Conservation (phyloP, 1,140 invertebrate genomes). For the Drosophila leontia region DNA sequence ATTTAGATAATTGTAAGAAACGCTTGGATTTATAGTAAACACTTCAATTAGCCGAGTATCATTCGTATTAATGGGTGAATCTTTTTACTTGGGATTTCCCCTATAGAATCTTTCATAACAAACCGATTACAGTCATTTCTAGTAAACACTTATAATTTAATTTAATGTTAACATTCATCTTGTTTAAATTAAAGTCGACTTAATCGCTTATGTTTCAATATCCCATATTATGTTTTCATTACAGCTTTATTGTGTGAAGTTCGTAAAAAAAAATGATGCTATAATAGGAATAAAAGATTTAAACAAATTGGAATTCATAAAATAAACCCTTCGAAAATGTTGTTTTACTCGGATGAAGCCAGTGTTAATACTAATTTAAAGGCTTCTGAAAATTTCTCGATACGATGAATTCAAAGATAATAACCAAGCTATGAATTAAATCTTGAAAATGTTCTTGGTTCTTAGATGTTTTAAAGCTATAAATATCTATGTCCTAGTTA, state of each 20-base stretch:
- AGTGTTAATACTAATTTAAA: neutral
- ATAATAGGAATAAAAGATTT: conserved; percentile 34
- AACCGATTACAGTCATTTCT: neutral
- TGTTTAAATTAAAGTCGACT: conserved; percentile 1
- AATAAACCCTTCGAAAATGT: conserved; percentile 11
- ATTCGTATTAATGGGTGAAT: neutral
- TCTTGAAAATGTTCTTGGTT: neutral
- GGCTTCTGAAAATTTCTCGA: neutral
- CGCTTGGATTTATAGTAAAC: neutral
- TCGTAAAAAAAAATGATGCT: conserved; percentile 19
- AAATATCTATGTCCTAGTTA: neutral
- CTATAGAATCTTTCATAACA: neutral
- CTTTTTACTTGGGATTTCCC: neutral
- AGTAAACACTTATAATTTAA: neutral
- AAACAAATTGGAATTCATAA: conserved; percentile 14
- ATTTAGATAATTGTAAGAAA: conserved; percentile 13
- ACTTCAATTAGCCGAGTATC: neutral
- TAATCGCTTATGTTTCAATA: conserved; percentile 4
- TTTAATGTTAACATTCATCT: conserved; percentile 1
- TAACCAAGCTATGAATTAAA: too few species aligned
- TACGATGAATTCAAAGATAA: neutral
- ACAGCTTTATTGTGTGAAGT: conserved; percentile 34
- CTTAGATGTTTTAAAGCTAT: too few species aligned
- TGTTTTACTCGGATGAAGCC: conserved; percentile 6
- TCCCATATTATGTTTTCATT: conserved; percentile 10